Base-by-base conservation (phyloP, 2,797 vertebrate genomes). In the Manis javanica region DNA sequence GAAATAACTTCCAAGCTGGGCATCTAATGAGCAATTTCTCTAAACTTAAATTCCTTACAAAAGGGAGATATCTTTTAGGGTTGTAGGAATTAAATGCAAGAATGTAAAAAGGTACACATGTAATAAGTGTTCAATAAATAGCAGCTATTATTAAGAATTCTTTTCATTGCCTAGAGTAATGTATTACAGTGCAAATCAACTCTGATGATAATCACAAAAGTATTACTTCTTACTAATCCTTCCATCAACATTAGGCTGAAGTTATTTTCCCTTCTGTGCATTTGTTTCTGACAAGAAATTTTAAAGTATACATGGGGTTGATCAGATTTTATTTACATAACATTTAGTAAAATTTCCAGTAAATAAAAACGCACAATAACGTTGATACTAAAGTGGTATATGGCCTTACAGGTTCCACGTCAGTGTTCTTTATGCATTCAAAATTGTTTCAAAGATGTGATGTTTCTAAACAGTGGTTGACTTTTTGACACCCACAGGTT, bases 211-310 rank as follows among this genome's bases (percentile, higher is more conserved):
- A 57, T 75, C 79, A 86, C 46, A 46, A 19, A n/a, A 64, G 3
- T 82, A 29, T 83, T 18, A 34, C 57, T 75, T 85, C 49, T 92
- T 46, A 39, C 31, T 86, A 24, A 87, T 90, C 15, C 29, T 71
- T 53, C 49, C 42, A 39, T 55, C 46, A 86, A 37, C 53, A 69
- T 11, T 68, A n/a, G 5, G 87, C 39, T 34, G 8, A 51, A 69
- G 51, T 94, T 87, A n/a, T 59, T 89, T 97, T 86, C 51, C 19
- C 59, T 74, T 64, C 37, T 91, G 11, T 93, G 29, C 24, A 34
- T 93, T 83, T 51, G 37, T 92, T 96, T 91, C 69, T 93, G 87
- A 42, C 37, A 87, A 92, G 75, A 90, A 63, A 88, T 51, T 84
- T 90, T 77, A 81, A 84, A 55, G n/a, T 87, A 7, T 87, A 21